phyloP scores from a whole-genome alignment of 2,888 invertebrate species.

The Balanococcus diminutus region DNA sequence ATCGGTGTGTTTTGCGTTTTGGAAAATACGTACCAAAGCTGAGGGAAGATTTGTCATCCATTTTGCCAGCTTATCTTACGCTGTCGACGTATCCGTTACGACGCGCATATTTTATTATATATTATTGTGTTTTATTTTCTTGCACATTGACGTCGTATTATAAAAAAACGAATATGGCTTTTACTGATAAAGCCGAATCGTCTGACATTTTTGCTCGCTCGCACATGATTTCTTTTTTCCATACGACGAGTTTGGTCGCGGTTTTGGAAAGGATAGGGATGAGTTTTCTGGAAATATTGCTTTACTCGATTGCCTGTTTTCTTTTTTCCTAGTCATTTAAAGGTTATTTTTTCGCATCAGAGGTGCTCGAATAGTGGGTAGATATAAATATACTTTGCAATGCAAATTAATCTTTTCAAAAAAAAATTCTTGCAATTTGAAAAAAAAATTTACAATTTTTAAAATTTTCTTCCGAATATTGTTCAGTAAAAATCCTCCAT shows the following conservation, averaged over 20 bases:
- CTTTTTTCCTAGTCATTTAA: not conserved
- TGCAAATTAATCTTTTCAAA: no score
- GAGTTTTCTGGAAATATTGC: not conserved
- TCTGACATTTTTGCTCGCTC: not conserved
- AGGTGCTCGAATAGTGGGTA: not conserved
- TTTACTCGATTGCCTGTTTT: not conserved
- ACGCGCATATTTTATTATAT: conserved; percentile 51
- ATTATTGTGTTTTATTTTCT: conserved; percentile 54
- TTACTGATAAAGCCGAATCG: conserved; percentile 47
- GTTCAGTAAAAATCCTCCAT: no score
- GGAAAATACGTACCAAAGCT: not conserved
- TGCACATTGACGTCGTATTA: conserved; percentile 50
- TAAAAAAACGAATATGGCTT: conserved; percentile 52
- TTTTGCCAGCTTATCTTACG: conserved; percentile 45
- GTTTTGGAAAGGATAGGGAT: not conserved
- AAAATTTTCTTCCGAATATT: no score
- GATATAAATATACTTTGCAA: no score
- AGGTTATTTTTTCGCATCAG: not conserved
- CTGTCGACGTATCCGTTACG: conserved; percentile 51
- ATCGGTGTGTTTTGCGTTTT: not conserved
- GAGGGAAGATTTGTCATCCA: conserved; percentile 54
- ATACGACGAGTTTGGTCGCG: not conserved
- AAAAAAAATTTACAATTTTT: no score
- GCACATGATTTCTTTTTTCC: not conserved
- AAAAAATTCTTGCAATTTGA: no score